Base-by-base conservation (phyloP, 2,888 invertebrate genomes). In the Acanthacorydalis orientalis region DNA sequence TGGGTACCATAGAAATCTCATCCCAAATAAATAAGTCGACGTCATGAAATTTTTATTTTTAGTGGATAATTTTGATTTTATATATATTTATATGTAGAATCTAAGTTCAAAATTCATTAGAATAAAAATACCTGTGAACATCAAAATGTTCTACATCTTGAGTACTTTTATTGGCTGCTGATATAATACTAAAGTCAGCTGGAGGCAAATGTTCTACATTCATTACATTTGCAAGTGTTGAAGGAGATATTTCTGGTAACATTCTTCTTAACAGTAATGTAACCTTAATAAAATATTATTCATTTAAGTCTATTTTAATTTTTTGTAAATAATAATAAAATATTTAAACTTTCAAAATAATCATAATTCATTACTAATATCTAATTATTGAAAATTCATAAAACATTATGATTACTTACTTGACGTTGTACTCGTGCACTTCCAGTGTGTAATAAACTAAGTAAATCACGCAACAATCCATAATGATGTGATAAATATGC, bases 351-450 rank as follows among this genome's bases (percentile, higher is more conserved):
- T 23, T 6, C 2, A 2, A 4, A 23, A 23, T 23, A 23, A 23
- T 2, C 23, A 23, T 23, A 23, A 23, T 4, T 23, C 3, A 4
- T 23, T 23, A 23, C 6, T 23, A 23, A n/a, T n/a, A n/a, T n/a
- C n/a, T n/a, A n/a, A n/a, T n/a, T n/a, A n/a, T n/a, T n/a, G n/a
- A n/a, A 23, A 23, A 23, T 23, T 4, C 6, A 23, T 6, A 2
- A 23, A 23, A 12, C n/a, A 33, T 7, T 2, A 16, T 32, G 9
- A n/a, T 14, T 23, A n/a, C 51, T 55, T 60, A 82, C 90, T 73
- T 95, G 95, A 63, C 95, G 72, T 62, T 95, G 95, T 1, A 95
- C 92, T 49, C 95, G 74, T 46, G 93, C 93, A 57, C 93, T 91
- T 49, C 93, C 93, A 0, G 91, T 92, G 60, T 96, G 95, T 32